phyloP scores from a whole-genome alignment of 2,113 vertebrate species.

The Crotalus viridis region DNA sequence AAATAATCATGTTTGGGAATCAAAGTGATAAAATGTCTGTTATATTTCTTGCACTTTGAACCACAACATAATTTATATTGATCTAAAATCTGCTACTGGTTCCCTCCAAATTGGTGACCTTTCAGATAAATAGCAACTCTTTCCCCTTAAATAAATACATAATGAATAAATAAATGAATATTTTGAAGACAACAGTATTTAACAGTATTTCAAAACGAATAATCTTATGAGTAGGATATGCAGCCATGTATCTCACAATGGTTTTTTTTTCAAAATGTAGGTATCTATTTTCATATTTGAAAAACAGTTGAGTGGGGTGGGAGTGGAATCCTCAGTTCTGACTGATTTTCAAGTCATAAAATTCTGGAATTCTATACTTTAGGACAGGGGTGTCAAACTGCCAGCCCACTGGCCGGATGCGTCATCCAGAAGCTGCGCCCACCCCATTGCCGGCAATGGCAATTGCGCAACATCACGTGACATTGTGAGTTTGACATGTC shows the following conservation, averaged over 20 bases:
- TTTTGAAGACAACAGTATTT: constrained; percentile 25
- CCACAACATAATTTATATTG: constrained; percentile 41
- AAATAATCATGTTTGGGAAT: neutral
- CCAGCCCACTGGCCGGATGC: no score
- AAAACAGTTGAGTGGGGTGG: neutral
- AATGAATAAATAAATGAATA: constrained; percentile 24
- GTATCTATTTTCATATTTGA: neutral
- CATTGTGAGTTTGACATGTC: no score
- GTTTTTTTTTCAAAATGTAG: neutral
- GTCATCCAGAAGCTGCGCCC: no score
- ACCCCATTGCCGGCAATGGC: no score
- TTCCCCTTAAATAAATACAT: constrained; percentile 37
- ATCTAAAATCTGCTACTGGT: constrained; percentile 59
- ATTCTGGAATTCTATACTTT: neutral
- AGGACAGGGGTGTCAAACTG: neutral
- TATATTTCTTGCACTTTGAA: neutral
- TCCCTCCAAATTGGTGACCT: constrained; percentile 62
- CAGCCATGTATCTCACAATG: neutral
- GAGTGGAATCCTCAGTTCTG: neutral
- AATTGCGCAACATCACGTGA: no score
- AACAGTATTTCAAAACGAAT: neutral
- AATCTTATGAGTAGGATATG: neutral
- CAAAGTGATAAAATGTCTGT: neutral
- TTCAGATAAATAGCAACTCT: constrained; percentile 60
- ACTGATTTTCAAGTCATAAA: neutral